phyloP scores from a whole-genome alignment of 1,140 invertebrate genomes.

The Nasonia vitripennis region DNA sequence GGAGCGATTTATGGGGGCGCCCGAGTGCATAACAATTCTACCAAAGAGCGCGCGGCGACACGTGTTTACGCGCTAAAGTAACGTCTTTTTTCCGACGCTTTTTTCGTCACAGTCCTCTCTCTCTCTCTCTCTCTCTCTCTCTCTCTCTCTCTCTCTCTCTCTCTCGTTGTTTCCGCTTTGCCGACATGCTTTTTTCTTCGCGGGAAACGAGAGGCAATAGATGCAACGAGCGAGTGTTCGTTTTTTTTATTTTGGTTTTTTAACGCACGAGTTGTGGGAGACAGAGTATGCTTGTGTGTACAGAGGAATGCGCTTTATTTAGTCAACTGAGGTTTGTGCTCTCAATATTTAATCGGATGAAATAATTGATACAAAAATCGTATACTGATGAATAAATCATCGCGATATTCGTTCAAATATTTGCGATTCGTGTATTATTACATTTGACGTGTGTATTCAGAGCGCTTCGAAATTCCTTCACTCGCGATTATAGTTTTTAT shows the following conservation, averaged over 20 bases:
- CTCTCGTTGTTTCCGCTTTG: constrained; percentile 13
- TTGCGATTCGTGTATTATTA: not conserved
- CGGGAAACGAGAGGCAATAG: not conserved
- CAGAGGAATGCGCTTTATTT: not conserved
- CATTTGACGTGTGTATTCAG: no score
- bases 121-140: no score
- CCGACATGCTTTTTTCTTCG: not conserved
- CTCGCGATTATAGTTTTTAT: no score
- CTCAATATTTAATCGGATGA: not conserved
- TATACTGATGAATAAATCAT: not conserved
- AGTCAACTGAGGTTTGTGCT: not conserved
- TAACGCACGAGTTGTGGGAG: not conserved
- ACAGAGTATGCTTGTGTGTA: not conserved
- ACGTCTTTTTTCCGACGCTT: constrained; percentile 33
- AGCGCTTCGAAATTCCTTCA: no score
- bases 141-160: not conserved
- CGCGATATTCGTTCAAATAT: not conserved
- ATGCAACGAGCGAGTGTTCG: not conserved
- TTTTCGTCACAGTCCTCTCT: not conserved
- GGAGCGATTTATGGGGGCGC: constrained; percentile 34
- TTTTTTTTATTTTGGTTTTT: constrained; percentile 14
- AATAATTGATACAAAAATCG: not conserved
- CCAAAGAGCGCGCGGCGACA: not conserved
- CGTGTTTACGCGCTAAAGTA: constrained; percentile 38
- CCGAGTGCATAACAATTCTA: constrained; percentile 14